Conservation (phyloP, 2,113 vertebrate genomes). For the Forbesichthys agassizii region DNA sequence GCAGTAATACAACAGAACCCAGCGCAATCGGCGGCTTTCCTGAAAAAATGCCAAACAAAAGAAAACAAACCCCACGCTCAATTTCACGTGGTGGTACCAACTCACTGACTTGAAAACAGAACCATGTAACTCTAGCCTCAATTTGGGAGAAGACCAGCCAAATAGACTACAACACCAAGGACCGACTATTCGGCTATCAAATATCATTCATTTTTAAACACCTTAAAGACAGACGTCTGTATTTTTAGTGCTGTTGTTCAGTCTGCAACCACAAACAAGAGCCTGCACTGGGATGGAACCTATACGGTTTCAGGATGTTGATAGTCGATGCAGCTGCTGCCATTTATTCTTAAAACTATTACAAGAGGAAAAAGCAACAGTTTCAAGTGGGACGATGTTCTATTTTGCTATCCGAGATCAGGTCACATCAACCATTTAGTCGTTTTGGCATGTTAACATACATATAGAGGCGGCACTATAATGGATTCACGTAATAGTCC, state of each 20-base stretch:
- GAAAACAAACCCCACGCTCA: constrained; percentile 37
- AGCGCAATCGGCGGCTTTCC: constrained; percentile 2
- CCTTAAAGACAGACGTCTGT: neutral
- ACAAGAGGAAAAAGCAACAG: neutral
- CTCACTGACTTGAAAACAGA: neutral
- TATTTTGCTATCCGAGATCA: neutral
- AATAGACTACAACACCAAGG: neutral
- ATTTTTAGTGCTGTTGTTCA: constrained; percentile 17
- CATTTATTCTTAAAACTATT: constrained; percentile 65
- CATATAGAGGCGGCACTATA: neutral
- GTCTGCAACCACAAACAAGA: constrained; percentile 47
- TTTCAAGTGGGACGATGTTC: neutral
- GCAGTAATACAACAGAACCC: too few species aligned
- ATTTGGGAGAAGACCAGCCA: constrained; percentile 14
- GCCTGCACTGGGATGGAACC: constrained; percentile 33
- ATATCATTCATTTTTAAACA: constrained; percentile 29
- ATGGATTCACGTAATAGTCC: too few species aligned
- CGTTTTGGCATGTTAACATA: neutral
- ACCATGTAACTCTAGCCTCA: constrained; percentile 35
- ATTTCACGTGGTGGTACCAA: constrained; percentile 49
- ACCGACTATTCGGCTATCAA: constrained; percentile 22
- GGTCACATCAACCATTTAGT: too few species aligned
- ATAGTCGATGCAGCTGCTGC: constrained; percentile 71
- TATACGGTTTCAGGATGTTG: constrained; percentile 70
- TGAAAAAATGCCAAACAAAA: constrained; percentile 48